Evolutionary conservation across 2,113 vertebrate species (phyloP).

Genomic region (Oncorhynchus clarkii): DNA sequence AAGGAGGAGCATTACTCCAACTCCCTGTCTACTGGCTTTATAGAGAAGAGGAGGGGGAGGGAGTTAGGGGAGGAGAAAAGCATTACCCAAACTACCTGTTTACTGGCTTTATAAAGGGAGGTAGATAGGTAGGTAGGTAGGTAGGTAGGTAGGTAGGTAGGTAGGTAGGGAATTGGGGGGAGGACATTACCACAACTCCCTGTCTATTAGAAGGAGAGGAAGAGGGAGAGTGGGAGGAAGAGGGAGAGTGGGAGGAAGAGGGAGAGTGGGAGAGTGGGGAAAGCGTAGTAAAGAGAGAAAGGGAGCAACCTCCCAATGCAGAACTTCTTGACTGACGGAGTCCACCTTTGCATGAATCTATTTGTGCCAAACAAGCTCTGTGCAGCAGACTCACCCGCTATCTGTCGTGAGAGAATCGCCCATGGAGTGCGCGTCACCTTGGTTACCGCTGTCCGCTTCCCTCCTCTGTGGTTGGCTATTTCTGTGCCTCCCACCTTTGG

Average conservation of each 20-base stretch:
- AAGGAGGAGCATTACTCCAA: too few relatives aligned
- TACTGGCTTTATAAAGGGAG: too few relatives aligned
- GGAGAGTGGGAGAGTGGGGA: neutral
- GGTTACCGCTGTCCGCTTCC: constrained; percentile 71
- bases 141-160: neutral
- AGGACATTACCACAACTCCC: too few relatives aligned
- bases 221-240: constrained; percentile 8
- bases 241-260: constrained; percentile 2
- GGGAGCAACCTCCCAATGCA: constrained; percentile 7
- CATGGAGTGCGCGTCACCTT: constrained; percentile 71
- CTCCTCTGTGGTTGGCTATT: constrained; percentile 70
- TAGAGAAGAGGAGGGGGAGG: too few relatives aligned
- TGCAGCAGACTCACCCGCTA: constrained; percentile 80
- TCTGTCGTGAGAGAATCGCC: constrained; percentile 79
- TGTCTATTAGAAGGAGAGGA: neutral
- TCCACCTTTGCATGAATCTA: constrained; percentile 33
- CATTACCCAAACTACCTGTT: too few relatives aligned
- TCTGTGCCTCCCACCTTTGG: constrained; percentile 68
- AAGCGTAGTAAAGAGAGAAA: neutral
- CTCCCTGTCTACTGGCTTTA: too few relatives aligned
- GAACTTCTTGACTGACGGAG: constrained; percentile 45
- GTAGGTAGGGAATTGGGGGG: constrained; percentile 8
- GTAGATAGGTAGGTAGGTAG: neutral
- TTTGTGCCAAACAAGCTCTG: neutral
- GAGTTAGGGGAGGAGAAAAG: neutral